A percentile compares a stretch with the other conserved stretches of the same genome.
phyloP scores from a whole-genome alignment of 2,888 invertebrate genomes.

The Caenorhabditis sp. region DNA sequence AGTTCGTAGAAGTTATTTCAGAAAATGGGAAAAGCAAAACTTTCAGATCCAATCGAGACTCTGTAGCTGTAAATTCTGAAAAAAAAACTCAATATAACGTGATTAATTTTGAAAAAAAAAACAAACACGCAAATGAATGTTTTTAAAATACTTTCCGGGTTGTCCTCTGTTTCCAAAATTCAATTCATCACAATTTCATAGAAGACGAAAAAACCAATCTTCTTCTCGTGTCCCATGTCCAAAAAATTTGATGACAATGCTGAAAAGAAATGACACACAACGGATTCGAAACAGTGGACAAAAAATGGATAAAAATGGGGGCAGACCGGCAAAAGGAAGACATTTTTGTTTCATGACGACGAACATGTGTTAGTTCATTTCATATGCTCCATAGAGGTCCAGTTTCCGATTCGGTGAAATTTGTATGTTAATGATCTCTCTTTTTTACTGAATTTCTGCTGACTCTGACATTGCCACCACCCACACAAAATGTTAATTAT shows the following conservation, averaged over 20 bases:
- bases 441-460: too few species aligned
- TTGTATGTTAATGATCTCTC: too few species aligned
- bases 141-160: not conserved
- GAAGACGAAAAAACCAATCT: slow-evolving; percentile 11
- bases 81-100: too few species aligned
- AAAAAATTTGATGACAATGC: slow-evolving; percentile 7
- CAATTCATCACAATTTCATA: slow-evolving; percentile 11
- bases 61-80: too few species aligned
- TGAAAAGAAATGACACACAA: slow-evolving; percentile 10
- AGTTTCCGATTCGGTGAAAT: not conserved
- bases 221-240: not conserved
- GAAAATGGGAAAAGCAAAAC: not conserved
- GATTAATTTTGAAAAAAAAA: too few species aligned
- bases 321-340: too few species aligned
- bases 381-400: not conserved
- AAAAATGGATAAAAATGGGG: not conserved
- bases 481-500: too few species aligned
- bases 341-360: not conserved
- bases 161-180: not conserved
- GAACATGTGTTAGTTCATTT: not conserved
- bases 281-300: slow-evolving; percentile 6
- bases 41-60: too few species aligned
- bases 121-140: too few species aligned
- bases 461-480: too few species aligned
- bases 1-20: not conserved